Evolutionary conservation across 2,113 vertebrate species (phyloP).

Genomic region (Austrofundulus limnaeus): DNA sequence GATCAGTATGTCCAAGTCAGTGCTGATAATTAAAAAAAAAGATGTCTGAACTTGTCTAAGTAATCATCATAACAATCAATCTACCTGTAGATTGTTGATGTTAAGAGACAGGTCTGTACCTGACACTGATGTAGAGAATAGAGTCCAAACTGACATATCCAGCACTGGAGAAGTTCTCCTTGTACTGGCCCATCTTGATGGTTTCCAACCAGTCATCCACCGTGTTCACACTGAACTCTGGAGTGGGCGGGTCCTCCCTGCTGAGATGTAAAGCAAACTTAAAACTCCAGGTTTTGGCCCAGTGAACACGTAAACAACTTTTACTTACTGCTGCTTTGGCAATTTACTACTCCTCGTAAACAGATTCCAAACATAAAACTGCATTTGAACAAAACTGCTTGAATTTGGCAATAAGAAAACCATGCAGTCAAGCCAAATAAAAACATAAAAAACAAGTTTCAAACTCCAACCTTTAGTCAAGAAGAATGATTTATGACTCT

Average conservation of each 20-base stretch:
- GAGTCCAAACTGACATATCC: constrained; percentile 84
- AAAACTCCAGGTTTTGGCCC: constrained; percentile 15
- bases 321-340: too few relatives aligned
- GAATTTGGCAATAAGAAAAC: constrained; percentile 9
- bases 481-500: constrained; percentile 37
- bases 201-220: constrained; percentile 85
- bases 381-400: neutral
- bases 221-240: constrained; percentile 79
- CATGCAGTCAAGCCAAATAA: constrained; percentile 3
- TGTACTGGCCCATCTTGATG: constrained; percentile 85
- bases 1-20: neutral
- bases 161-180: constrained; percentile 81
- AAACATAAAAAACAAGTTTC: constrained; percentile 19
- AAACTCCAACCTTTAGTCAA: constrained; percentile 20
- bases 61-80: neutral
- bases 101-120: constrained; percentile 60
- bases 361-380: too few relatives aligned
- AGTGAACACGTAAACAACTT: constrained; percentile 16
- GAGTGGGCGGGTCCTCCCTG: constrained; percentile 79
- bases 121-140: constrained; percentile 82
- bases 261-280: constrained; percentile 47
- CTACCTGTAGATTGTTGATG: constrained; percentile 26
- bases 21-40: neutral
- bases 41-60: neutral
- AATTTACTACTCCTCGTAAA: too few relatives aligned